Percentiles rank a stretch among this genome's conserved stretches.
Conservation (phyloP, 2,113 vertebrate genomes). For the Bathybates hornii region DNA sequence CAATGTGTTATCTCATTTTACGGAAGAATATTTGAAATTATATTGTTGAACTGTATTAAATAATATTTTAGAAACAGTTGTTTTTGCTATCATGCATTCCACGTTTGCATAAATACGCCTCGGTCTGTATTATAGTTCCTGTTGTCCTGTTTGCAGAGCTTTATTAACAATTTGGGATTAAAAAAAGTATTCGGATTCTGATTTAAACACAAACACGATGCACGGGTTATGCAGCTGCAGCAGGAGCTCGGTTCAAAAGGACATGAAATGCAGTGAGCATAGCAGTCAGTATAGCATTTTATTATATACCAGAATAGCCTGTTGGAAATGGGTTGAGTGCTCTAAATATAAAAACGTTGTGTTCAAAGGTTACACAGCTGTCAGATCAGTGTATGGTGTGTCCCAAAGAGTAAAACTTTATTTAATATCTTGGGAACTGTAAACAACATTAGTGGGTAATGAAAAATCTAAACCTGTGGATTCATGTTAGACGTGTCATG, state of each 20-base stretch:
- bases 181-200: fast-evolving
- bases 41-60: background rate
- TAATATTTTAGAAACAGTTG: fast-evolving
- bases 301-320: background rate
- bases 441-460: background rate
- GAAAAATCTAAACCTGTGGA: background rate
- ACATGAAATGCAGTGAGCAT: background rate
- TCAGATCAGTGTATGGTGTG: background rate
- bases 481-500: background rate
- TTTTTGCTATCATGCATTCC: background rate
- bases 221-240: background rate
- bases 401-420: background rate
- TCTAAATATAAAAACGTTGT: background rate
- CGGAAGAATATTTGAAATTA: background rate
- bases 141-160: background rate
- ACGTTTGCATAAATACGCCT: background rate
- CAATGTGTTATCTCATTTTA: background rate
- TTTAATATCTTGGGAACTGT: background rate
- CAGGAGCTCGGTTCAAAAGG: background rate
- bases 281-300: background rate
- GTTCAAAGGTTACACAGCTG: background rate
- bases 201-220: background rate
- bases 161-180: background rate
- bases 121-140: background rate
- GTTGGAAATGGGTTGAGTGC: fast-evolving